Base-by-base conservation (phyloP, 2,888 invertebrate genomes). In the Andrena flavipes region DNA sequence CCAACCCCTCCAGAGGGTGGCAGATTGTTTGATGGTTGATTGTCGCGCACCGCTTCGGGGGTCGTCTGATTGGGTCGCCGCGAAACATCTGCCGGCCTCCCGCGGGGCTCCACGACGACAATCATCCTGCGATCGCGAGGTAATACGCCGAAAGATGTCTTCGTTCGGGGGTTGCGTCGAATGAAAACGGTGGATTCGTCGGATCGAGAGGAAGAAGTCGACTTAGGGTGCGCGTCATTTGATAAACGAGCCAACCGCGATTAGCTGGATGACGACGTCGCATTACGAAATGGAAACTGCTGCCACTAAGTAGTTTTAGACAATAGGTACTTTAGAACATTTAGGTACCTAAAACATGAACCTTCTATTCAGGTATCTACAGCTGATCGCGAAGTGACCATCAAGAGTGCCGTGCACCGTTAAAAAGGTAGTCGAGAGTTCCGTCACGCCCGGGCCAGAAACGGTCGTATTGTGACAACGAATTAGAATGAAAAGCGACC, bases 11-110 rank as follows among this genome's bases (percentile, higher is more conserved):
- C 89, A 80, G 90, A 91, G 92, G 93, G 92, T 92, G 92, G 88
- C 88, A 91, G 91, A 93, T 93, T 93, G 93, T 93, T 93, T 91
- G 93, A 93, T 91, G 93, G 91, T 92, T 93, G 93, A 94, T 93
- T 93, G 92, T 92, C 91, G 92, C 90, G 90, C 82, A 89, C 87
- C 89, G 92, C 92, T 92, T 91, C 92, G 90, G 92, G 93, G 92
- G 92, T 92, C 92, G 92, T 90, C 91, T 93, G 93, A 94, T 94
- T 94, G 93, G 93, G 93, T 93, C 90, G 93, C 93, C 92, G 92
- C 92, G 93, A 92, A 94, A 94, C 94, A 94, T 94, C 94, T 94
- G 94, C 92, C 92, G 92, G 89, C 85, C 91, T 93, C 94, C 94
- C 93, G 94, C 93, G 93, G 94, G 94, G 94, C 92, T 92, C 88